Evolutionary conservation across 2,797 vertebrate genomes (phyloP).

Genomic region (Sylvia borin): DNA sequence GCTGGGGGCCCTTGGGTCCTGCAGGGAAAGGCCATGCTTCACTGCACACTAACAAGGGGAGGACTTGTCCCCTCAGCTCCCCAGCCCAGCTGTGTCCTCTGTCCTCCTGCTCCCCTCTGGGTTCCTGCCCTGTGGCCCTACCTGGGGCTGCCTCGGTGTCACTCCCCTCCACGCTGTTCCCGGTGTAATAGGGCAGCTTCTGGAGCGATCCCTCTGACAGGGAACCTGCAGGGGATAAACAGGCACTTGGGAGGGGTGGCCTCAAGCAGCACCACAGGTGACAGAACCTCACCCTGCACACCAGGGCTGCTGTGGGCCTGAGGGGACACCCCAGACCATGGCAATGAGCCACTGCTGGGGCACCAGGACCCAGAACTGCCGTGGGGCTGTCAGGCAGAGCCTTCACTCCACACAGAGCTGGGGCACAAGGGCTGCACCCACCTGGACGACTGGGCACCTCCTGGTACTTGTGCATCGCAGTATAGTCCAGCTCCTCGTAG

Average conservation of each 20-base stretch:
- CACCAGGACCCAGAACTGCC: rapidly evolving
- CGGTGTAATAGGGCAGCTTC: background rate
- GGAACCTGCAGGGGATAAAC: background rate
- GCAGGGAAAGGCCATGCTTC: rapidly evolving
- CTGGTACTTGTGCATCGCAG: background rate
- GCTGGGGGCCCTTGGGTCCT: rapidly evolving
- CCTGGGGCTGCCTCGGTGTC: background rate
- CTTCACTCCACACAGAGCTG: rapidly evolving
- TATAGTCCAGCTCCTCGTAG: conserved; percentile 38
- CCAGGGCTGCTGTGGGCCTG: rapidly evolving
- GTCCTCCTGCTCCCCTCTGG: rapidly evolving
- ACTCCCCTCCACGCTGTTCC: background rate
- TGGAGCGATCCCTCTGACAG: rapidly evolving
- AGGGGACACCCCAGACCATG: rapidly evolving
- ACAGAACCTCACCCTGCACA: rapidly evolving
- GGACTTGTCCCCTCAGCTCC: rapidly evolving
- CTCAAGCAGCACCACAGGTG: rapidly evolving
- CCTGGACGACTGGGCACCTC: background rate
- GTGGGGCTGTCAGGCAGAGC: background rate
- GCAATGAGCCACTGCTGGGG: rapidly evolving
- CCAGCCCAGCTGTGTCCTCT: rapidly evolving
- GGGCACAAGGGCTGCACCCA: background rate
- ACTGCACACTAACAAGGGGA: rapidly evolving
- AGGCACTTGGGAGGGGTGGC: background rate
- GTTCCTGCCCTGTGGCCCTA: rapidly evolving